A percentile compares a stretch with the other conserved stretches of the same genome.
Evolutionary conservation across 2,113 vertebrate species (phyloP).

Genomic region (Corvus cornix): DNA sequence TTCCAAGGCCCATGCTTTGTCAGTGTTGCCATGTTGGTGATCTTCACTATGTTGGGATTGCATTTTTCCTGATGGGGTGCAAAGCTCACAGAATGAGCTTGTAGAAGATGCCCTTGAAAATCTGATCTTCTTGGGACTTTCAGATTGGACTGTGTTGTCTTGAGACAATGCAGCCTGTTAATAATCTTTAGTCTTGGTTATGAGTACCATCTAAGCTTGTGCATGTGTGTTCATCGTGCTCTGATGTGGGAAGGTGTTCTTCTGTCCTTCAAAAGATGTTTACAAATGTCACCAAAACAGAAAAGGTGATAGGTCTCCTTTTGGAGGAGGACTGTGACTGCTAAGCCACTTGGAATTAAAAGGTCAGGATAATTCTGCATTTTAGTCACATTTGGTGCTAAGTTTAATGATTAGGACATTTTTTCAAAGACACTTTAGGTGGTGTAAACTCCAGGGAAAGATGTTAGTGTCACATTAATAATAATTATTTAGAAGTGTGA

Average conservation of each 20-base stretch:
- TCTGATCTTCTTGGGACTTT: neutral
- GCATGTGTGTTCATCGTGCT: fast-evolving
- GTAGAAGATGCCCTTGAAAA: neutral
- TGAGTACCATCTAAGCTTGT: neutral
- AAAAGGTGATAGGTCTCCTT: neutral
- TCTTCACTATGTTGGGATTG: neutral
- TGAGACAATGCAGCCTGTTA: neutral
- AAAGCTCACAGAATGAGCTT: neutral
- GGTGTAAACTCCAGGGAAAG: neutral
- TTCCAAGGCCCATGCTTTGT: neutral
- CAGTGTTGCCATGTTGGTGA: fast-evolving
- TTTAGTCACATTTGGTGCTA: neutral
- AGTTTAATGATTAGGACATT: neutral
- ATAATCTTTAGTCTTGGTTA: neutral
- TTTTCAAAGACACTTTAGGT: neutral
- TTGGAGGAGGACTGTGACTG: neutral
- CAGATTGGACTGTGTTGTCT: neutral
- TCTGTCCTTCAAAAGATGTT: neutral
- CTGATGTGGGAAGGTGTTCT: neutral
- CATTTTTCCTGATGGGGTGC: neutral
- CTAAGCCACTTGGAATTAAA: neutral
- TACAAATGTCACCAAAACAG: neutral
- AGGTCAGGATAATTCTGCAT: neutral
- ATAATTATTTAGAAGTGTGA: constrained; percentile 35
- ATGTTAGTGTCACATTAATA: constrained; percentile 15